Evolutionary conservation across 2,113 vertebrate genomes (phyloP).

Genomic region (Spheniscus mendiculus): DNA sequence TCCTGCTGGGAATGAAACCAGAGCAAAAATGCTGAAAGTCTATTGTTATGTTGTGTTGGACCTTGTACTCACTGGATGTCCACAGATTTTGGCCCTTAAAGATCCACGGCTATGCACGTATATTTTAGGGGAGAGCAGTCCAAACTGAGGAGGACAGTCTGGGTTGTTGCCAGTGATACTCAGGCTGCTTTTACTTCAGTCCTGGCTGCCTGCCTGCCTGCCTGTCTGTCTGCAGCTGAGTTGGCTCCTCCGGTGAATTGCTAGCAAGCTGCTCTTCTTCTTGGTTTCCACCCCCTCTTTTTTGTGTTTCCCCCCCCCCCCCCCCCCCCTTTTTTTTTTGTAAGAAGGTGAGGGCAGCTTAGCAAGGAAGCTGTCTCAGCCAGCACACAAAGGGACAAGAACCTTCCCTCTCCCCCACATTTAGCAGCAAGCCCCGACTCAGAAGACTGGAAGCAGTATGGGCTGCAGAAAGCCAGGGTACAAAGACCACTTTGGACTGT

Average conservation of each 20-base stretch:
- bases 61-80: neutral
- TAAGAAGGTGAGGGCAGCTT: neutral
- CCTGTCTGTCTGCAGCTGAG: slow-evolving; percentile 26
- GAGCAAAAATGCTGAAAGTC: neutral
- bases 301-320: no score
- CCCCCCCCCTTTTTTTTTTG: neutral
- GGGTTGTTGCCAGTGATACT: neutral
- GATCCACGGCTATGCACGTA: neutral
- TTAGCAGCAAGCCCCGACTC: neutral
- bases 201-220: slow-evolving; percentile 22
- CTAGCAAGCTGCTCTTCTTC: neutral
- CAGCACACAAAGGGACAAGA: neutral
- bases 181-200: slow-evolving; percentile 25
- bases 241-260: neutral
- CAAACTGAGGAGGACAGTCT: neutral
- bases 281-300: no score
- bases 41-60: neutral
- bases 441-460: neutral
- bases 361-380: neutral
- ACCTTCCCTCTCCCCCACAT: neutral
- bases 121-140: neutral
- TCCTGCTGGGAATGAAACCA: neutral
- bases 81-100: neutral
- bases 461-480: neutral
- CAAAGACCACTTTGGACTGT: neutral